Evolutionary conservation across 2,888 invertebrate genomes (phyloP).

Genomic region (Scaptomyza caliginosa): DNA sequence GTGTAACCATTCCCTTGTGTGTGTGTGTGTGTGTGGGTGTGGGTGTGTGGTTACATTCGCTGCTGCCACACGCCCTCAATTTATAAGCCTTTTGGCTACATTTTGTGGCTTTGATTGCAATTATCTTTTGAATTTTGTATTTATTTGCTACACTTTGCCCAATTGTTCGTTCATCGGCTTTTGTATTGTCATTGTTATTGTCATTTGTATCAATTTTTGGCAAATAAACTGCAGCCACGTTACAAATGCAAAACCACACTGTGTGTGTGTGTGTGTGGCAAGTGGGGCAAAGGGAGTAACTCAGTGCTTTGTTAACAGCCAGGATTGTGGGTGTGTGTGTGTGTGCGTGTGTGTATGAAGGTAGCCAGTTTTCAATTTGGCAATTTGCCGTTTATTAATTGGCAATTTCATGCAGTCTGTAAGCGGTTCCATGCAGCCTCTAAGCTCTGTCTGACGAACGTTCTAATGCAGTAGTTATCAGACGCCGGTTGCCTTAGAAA

Average conservation of each 20-base stretch:
- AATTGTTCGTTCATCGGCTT: conserved; percentile 65
- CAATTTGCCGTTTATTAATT: conserved; percentile 74
- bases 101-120: conserved; percentile 81
- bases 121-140: conserved; percentile 81
- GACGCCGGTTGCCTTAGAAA: neutral
- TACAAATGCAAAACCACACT: conserved; percentile 16
- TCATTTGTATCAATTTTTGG: conserved; percentile 53
- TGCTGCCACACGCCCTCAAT: conserved; percentile 57
- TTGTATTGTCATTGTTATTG: conserved; percentile 56
- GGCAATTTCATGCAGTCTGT: conserved; percentile 60
- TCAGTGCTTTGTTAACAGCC: conserved; percentile 7
- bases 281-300: neutral
- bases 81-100: conserved; percentile 78
- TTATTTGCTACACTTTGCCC: conserved; percentile 77
- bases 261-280: conserved; percentile 1
- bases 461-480: neutral
- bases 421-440: conserved; percentile 30
- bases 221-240: conserved; percentile 49
- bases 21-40: conserved; percentile 3
- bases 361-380: conserved; percentile 53
- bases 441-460: neutral
- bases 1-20: conserved; percentile 1
- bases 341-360: conserved; percentile 7
- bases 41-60: conserved; percentile 20
- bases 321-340: conserved; percentile 3